phyloP scores from a whole-genome alignment of 2,113 vertebrate genomes.

The Podarcis muralis region DNA sequence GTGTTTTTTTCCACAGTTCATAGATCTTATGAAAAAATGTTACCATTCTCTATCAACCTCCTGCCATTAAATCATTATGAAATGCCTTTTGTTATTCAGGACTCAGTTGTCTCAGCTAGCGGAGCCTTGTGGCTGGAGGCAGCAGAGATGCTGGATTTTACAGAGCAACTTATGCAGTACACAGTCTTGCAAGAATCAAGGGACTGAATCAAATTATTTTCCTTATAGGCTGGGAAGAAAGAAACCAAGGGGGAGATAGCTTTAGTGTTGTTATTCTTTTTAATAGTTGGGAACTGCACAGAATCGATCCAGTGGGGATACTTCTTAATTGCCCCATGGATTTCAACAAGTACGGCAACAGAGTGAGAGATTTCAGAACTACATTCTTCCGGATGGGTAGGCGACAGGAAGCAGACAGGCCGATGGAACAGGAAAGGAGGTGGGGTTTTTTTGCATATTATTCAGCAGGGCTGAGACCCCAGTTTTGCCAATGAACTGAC shows the following conservation, averaged over 20 bases:
- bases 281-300: neutral
- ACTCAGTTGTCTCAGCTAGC: conserved; percentile 25
- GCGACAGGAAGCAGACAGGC: neutral
- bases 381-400: neutral
- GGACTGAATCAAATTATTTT: conserved; percentile 13
- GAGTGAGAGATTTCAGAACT: neutral
- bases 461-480: neutral
- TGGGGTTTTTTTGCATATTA: neutral
- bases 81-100: conserved; percentile 22
- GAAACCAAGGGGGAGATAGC: neutral
- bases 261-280: neutral
- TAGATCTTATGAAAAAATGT: conserved; percentile 12
- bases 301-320: neutral
- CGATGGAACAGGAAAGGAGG: neutral
- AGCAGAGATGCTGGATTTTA: conserved; percentile 9
- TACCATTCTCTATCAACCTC: conserved; percentile 8
- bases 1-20: neutral
- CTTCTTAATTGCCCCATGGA: neutral
- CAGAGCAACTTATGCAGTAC: conserved; percentile 11
- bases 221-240: neutral
- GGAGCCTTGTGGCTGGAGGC: neutral
- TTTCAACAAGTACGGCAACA: neutral
- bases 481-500: neutral
- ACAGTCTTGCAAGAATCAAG: conserved; percentile 2
- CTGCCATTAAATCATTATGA: conserved; percentile 30